phyloP scores from a whole-genome alignment of 2,797 vertebrate genomes.

The Platyrinchus mystaceus region DNA sequence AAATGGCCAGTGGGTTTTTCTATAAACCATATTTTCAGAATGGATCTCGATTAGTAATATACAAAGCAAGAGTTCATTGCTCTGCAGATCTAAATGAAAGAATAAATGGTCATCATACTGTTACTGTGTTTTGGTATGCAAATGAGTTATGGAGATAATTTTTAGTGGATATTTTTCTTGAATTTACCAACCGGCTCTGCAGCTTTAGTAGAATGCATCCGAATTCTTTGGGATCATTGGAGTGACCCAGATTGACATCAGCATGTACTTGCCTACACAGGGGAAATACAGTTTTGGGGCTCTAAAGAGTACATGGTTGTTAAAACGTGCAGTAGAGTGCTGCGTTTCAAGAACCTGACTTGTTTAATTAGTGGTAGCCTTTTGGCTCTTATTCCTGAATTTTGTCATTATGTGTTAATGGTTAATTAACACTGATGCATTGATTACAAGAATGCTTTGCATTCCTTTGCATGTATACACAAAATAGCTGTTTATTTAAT shows the following conservation, averaged over 20 bases:
- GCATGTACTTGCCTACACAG: not conserved
- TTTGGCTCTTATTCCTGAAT: not conserved
- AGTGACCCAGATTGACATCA: not conserved
- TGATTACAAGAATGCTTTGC: constrained; percentile 42
- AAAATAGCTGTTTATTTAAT: constrained; percentile 60
- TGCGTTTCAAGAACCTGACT: not conserved
- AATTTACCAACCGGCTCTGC: not conserved
- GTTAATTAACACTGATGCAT: constrained; percentile 8
- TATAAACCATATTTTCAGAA: not conserved
- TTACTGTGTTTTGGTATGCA: not conserved
- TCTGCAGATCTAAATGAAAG: not conserved
- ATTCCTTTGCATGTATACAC: constrained; percentile 56
- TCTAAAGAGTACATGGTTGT: not conserved
- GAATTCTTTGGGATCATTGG: not conserved
- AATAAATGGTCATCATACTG: not conserved
- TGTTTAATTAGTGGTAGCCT: not conserved
- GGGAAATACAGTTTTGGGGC: not conserved
- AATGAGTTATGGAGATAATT: not conserved
- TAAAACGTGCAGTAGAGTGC: not conserved
- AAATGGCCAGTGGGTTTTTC: not conserved
- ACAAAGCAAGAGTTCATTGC: not conserved
- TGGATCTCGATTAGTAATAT: not conserved
- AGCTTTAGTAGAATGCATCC: not conserved
- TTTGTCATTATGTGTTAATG: constrained; percentile 2
- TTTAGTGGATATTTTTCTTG: not conserved